Conservation (phyloP, 2,888 invertebrate genomes). For the Heteropelma amictum region DNA sequence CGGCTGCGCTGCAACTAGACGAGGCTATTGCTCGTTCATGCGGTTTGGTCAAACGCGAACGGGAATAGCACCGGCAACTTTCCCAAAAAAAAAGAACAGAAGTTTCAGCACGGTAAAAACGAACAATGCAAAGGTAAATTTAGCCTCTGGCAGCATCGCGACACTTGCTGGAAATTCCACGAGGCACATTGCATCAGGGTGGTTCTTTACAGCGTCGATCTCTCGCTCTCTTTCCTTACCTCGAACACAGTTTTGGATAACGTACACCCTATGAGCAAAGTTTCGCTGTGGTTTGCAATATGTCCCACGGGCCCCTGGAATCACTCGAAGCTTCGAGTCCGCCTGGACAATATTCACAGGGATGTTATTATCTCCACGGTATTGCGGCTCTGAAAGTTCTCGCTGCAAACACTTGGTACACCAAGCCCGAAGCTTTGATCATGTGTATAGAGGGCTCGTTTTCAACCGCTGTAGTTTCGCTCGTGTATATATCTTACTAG, state of each 20-base stretch:
- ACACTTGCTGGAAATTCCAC: slow-evolving; percentile 1
- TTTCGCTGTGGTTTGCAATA: slow-evolving; percentile 74
- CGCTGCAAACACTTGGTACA: slow-evolving; percentile 64
- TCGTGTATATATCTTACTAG: slow-evolving; percentile 11
- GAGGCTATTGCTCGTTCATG: slow-evolving; percentile 28
- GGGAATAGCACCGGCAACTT: slow-evolving; percentile 18
- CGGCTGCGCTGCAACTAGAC: slow-evolving; percentile 58
- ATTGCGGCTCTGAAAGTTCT: slow-evolving; percentile 50
- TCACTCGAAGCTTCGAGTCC: slow-evolving; percentile 1
- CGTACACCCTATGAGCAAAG: slow-evolving; percentile 72
- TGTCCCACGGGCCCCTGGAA: slow-evolving; percentile 58
- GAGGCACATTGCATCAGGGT: background rate
- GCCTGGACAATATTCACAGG: slow-evolving; percentile 75
- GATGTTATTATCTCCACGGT: slow-evolving; percentile 74
- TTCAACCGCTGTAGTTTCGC: background rate
- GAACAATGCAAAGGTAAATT: background rate
- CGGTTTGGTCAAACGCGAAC: slow-evolving; percentile 64
- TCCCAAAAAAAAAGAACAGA: too few species aligned
- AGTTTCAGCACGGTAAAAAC: background rate
- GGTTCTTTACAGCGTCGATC: background rate
- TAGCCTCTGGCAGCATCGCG: background rate
- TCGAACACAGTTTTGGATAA: background rate
- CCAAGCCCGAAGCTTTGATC: slow-evolving; percentile 41
- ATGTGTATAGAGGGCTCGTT: slow-evolving; percentile 15
- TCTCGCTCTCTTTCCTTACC: background rate